phyloP scores from a whole-genome alignment of 30 jellyfish, hydroid and myxozoan genomes.

The Mastigias papua region DNA sequence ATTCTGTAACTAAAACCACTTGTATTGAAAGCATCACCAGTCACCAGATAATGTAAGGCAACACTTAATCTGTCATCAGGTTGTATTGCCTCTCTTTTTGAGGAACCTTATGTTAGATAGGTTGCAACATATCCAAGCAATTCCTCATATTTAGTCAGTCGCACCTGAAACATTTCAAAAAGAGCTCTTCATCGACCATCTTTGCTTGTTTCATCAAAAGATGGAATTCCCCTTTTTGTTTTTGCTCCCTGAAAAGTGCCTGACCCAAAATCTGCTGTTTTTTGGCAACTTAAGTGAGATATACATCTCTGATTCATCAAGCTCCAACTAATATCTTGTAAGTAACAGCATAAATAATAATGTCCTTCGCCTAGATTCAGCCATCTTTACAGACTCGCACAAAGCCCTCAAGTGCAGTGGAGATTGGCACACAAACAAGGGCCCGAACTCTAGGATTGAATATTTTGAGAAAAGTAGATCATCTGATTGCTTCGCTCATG shows the following conservation, averaged over 20 bases:
- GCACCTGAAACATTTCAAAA: not conserved
- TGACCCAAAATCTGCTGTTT: too few species aligned
- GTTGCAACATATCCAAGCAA: slow-evolving; percentile 6
- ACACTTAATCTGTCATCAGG: slow-evolving; percentile 36
- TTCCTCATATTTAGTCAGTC: not conserved
- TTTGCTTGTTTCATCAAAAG: not conserved
- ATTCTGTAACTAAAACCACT: slow-evolving; percentile 69
- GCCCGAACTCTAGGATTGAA: too few species aligned
- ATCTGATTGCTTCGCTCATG: too few species aligned
- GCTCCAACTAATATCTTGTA: too few species aligned
- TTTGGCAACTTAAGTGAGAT: too few species aligned
- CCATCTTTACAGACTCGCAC: too few species aligned
- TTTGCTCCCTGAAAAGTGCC: not conserved
- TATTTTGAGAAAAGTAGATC: too few species aligned
- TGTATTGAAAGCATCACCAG: slow-evolving; percentile 63
- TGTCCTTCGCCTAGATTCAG: too few species aligned
- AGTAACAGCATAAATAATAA: too few species aligned
- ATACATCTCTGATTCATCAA: too few species aligned
- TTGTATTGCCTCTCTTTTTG: slow-evolving; percentile 14
- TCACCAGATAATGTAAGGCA: slow-evolving; percentile 23
- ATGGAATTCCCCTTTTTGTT: slow-evolving; percentile 32
- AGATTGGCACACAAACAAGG: too few species aligned
- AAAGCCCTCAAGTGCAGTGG: too few species aligned
- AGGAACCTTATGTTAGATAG: not conserved
- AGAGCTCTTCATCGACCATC: slow-evolving; percentile 7